Evolutionary conservation across 2,797 vertebrate genomes (phyloP), one percentile per base, ranked within the genome.

Genomic region (Momotus momota): DNA sequence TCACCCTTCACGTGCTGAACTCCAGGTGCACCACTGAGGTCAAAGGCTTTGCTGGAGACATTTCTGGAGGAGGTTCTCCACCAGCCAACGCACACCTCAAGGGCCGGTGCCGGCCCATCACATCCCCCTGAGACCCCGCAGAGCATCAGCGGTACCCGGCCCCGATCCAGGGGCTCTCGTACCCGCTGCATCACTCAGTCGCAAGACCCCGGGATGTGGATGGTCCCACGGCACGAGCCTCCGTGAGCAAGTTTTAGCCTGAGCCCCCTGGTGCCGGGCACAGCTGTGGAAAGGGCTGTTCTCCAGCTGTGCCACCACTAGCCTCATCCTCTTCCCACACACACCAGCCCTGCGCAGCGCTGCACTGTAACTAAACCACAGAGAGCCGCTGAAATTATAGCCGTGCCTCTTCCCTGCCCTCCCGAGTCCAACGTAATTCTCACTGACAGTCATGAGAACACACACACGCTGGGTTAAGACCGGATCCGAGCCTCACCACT

Each of bases 341-440:
- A 40, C 8, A 2, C 72, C 74, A 78, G 20, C 61, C 41, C 67
- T 17, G 17, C 54, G 2, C 66, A 25, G 82, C 81, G 14, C 38
- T 80, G 72, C 23, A 0, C 77, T 65, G 60, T 8, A 49, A 58
- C 67, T 19, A 54, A 78, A 38, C 54, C 74, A 17, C 0, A 5
- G 67, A 71, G 51, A 90, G 88, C 74, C 7, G 74, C 87, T 83
- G 81, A 22, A 79, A 93, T 75, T 49, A 48, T 2, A 79, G 78
- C 71, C 2, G 0, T 66, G 79, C 70, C 31, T 87, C 64, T 40
- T 15, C 58, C 48, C 74, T 85, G 75, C 69, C 73, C 71, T 66
- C 51, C 75, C 0, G 14, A 70, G 45, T 3, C 70, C 54, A 5
- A 18, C 51, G 27, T 7, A 49, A 93, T 49, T 52, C 75, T 25